Base-by-base conservation (phyloP, 2,797 vertebrate genomes). In the Alcedo atthis region DNA sequence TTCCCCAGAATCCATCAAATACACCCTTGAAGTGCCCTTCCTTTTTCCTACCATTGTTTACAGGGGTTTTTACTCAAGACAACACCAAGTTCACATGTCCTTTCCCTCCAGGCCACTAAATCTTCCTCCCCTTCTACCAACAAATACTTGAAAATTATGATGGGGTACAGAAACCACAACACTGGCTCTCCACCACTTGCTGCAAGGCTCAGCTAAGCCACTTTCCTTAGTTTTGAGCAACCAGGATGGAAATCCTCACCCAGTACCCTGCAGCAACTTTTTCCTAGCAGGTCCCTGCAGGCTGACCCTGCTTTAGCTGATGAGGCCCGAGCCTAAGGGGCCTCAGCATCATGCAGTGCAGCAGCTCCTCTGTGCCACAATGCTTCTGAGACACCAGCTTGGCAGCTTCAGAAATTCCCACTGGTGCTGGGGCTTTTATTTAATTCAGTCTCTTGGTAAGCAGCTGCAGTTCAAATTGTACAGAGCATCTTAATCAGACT, bases 241-340 rank as follows among this genome's bases (percentile, higher is more conserved):
- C 12, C 48, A 55, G 35, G 42, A 37, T 7, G 12, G 28, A 74
- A 48, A 9, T 6, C 9, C 46, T 61, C 22, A 9, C 20, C 28
- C 46, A 55, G 48, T 2, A 7, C 14, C 54, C 43, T 43, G 57
- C 53, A 63, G 58, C 3, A 2, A 48, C 64, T 49, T 32, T 17
- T 21, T 33, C 71, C 32, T 10, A 37, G 63, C 32, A 67, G 62
- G n/a, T 54, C 35, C 14, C n/a, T 20, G 6, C 1, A 4, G 3
- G 10, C 57, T 45, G 49, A 22, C 32, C n/a, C 7, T 0, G 0
- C 46, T 85, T 68, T 5, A 8, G 30, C 17, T 15, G 63, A 59
- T 13, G 17, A 59, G 57, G n/a, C 30, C 73, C 1, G 2, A 55
- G 28, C 21, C 24, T 12, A 6, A 14, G 20, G 15, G 13, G 15